A percentile compares a stretch with the other conserved stretches of the same genome.
These are phyloP conservation scores for Ophraella communa DNA, from an alignment of 2,888 invertebrate species.

Conservation along the genomic window DNA sequence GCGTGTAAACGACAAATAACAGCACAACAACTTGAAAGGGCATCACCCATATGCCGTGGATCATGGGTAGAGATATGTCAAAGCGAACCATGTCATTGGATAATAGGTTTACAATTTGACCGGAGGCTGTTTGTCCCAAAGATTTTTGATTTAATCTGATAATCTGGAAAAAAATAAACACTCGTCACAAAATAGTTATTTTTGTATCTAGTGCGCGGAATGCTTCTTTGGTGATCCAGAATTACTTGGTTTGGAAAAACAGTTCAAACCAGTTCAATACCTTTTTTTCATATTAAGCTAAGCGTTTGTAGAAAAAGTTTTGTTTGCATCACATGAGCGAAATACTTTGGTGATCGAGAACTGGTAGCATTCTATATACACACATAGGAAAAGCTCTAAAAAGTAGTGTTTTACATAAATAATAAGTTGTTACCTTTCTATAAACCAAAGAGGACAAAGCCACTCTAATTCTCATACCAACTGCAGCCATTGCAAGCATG, in stretches of 20 bases:
- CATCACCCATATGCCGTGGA: conserved; percentile 79
- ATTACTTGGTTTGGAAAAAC: too few species aligned
- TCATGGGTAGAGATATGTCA: conserved; percentile 71
- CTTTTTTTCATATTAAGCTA: too few species aligned
- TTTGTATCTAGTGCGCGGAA: too few species aligned
- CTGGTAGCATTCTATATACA: too few species aligned
- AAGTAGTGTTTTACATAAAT: too few species aligned
- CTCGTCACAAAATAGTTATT: too few species aligned
- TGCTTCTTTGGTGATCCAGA: too few species aligned
- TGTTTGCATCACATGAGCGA: too few species aligned
- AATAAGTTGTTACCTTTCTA: conserved; percentile 81
- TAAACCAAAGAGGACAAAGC: conserved; percentile 82
- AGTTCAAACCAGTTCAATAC: too few species aligned
- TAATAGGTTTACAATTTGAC: conserved; percentile 82
- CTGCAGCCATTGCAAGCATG: conserved; percentile 60
- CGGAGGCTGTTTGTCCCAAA: conserved; percentile 80
- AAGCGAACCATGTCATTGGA: conserved; percentile 86
- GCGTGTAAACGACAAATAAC: conserved; percentile 65
- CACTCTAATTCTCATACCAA: conserved; percentile 80
- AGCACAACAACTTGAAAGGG: conserved; percentile 74
- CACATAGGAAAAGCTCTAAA: too few species aligned
- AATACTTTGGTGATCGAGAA: too few species aligned
- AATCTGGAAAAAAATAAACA: not conserved
- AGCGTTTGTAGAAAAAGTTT: too few species aligned
- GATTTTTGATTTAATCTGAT: conserved; percentile 61